These are phyloP conservation scores for Pterostichus niger DNA, from an alignment of 2,888 invertebrate species.

Conservation along the genomic window DNA sequence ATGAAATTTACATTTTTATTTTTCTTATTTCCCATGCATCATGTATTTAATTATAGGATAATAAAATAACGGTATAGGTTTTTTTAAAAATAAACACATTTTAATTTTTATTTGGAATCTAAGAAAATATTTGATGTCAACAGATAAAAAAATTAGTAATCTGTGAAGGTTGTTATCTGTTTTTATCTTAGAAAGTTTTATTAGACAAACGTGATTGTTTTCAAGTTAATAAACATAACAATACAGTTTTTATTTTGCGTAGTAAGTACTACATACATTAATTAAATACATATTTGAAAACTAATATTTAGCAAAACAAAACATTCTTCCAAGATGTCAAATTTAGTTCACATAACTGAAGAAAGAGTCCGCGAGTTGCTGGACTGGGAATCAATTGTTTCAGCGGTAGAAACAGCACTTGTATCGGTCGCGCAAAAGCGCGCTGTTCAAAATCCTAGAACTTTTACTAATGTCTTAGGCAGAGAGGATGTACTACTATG, in stretches of 20 bases:
- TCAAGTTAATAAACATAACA: no score
- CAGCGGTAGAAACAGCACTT: slow-evolving; percentile 76
- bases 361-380: slow-evolving; percentile 74
- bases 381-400: slow-evolving; percentile 75
- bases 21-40: no score
- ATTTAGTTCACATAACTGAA: slow-evolving; percentile 69
- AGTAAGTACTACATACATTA: not conserved
- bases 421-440: slow-evolving; percentile 72
- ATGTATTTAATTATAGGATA: no score
- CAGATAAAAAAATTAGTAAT: no score
- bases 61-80: no score
- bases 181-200: no score
- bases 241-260: not conserved
- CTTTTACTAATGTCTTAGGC: slow-evolving; percentile 71
- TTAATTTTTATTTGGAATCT: no score
- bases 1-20: no score
- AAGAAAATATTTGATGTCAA: no score
- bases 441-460: slow-evolving; percentile 74
- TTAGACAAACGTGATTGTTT: no score
- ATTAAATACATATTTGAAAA: not conserved
- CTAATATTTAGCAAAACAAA: not conserved
- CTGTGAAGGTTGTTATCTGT: no score
- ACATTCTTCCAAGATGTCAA: slow-evolving; percentile 15
- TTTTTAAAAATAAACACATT: no score
- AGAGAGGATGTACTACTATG: slow-evolving; percentile 72